Conservation (phyloP, 2,797 vertebrate genomes). For the Botia almorhae region DNA sequence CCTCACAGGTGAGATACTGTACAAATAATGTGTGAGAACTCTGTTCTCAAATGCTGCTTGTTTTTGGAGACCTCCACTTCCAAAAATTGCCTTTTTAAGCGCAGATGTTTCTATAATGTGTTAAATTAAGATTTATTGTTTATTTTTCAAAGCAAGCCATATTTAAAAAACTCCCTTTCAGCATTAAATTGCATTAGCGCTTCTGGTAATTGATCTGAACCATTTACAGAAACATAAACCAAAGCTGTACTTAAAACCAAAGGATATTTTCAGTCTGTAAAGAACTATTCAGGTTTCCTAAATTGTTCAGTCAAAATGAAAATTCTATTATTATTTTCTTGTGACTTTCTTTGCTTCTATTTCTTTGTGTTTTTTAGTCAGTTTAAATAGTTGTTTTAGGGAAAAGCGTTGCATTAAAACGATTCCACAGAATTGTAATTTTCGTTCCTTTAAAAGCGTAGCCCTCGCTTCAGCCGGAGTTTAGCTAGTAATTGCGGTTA, state of each 20-base stretch:
- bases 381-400: background rate
- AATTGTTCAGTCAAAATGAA: no score
- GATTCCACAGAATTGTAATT: background rate
- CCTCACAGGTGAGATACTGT: constrained; percentile 84
- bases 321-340: no score
- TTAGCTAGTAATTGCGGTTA: background rate
- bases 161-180: background rate
- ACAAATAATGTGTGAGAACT: no score
- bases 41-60: background rate
- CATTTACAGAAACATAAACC: no score
- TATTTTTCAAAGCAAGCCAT: background rate
- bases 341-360: background rate
- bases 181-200: background rate
- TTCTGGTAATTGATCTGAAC: background rate
- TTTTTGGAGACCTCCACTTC: background rate
- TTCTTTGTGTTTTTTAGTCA: background rate
- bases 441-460: background rate
- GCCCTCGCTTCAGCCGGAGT: background rate
- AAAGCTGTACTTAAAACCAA: no score
- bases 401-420: background rate
- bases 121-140: background rate
- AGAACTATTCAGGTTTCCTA: no score
- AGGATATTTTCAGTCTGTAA: no score
- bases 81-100: background rate
- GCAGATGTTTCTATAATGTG: background rate